A percentile compares a stretch with the other conserved stretches of the same genome.
Evolutionary conservation across 2,113 vertebrate genomes (phyloP).

Genomic region (Rattus rattus): DNA sequence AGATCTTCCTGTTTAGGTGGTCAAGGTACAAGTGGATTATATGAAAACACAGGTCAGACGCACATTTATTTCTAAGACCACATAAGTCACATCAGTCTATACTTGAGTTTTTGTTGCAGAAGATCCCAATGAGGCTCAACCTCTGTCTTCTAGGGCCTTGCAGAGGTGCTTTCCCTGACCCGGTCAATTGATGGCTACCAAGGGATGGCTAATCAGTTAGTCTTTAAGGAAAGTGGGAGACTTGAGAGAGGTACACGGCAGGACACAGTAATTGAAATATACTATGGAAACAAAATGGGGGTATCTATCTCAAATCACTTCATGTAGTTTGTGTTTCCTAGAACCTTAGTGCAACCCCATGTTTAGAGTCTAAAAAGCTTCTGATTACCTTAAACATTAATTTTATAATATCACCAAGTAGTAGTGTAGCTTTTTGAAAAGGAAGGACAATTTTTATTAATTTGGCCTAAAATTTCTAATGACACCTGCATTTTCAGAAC

Average conservation of each 20-base stretch:
- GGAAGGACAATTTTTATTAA: not conserved
- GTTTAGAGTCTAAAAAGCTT: not conserved
- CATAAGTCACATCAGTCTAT: not conserved
- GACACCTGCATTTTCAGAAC: constrained; percentile 35
- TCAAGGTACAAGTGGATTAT: not conserved
- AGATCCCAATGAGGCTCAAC: not conserved
- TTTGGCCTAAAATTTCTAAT: constrained; percentile 46
- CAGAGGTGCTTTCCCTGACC: not conserved
- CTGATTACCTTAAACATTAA: not conserved
- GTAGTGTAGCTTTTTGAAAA: not conserved
- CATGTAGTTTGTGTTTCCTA: not conserved
- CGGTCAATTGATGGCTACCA: not conserved
- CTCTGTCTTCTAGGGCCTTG: not conserved
- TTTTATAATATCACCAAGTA: not conserved
- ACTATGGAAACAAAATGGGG: not conserved
- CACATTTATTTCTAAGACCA: not conserved
- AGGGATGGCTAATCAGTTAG: not conserved
- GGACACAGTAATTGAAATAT: not conserved
- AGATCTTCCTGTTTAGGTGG: not conserved
- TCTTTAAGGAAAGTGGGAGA: not conserved
- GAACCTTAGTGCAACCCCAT: not conserved
- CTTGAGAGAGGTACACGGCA: not conserved
- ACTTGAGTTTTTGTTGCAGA: not conserved
- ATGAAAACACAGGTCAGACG: too few species aligned
- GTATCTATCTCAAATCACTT: not conserved